Base-by-base conservation (phyloP, 1,140 invertebrate species). In the Ruditapes philippinarum region DNA sequence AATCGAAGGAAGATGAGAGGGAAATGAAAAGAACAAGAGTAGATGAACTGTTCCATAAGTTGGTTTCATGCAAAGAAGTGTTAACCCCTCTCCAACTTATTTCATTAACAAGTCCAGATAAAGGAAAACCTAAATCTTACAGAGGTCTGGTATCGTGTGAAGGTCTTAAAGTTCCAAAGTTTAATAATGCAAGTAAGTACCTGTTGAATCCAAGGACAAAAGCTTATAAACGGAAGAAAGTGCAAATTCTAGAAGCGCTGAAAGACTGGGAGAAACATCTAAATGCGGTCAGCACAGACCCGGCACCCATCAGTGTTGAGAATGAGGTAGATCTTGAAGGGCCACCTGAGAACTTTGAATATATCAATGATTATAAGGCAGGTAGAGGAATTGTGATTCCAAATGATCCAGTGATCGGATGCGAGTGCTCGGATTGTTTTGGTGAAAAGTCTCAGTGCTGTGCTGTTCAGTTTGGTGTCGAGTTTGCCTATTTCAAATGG, bases 271-370 rank as follows among this genome's bases (percentile, higher is more conserved):
- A 98, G 94, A 95, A 96, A 31, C 93, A 96, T 68, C 95, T 97
- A 19, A 97, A 96, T 81, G 33, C 78, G 0, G 95, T 96, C 17
- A 95, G 92, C 84, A 96, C 95, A 22, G 96, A 97, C 60, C 96
- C 96, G 31, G 96, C 96, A 0, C 92, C 91, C 0, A 96, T 98
- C 28, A 90, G 91, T 42, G 97, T 99, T 0, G 97, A 98, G 94
- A 99, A 99, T 95, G 93, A 97, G 79, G 97, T 98, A 2, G 98
- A 99, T 95, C 96, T 99, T 22, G 98, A 98, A 93, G 96, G 96
- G 0, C 97, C 98, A 2, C 98, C 98, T 2, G 96, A 97, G 51
- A 97, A 97, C 92, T 99, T 99, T 94, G 97, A 96, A 0, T 99
- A 99, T 92, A 97, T 98, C 7, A 98, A 98, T 92, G 97, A 98